Evolutionary conservation across 1,140 invertebrate species (phyloP), one percentile per base, ranked within the genome.

Genomic region (Thrips palmi): DNA sequence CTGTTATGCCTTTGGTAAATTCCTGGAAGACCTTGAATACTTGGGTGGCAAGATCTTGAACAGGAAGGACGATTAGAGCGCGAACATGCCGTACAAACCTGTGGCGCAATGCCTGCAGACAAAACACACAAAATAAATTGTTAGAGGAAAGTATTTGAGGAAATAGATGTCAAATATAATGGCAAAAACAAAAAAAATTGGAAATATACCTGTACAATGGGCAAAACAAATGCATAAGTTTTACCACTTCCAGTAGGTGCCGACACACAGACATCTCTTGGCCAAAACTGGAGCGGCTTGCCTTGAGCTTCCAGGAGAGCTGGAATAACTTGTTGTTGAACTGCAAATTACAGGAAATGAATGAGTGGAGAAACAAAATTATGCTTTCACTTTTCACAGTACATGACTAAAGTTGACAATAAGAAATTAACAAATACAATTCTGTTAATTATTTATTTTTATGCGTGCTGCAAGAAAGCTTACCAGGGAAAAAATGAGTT

Each of bases 181-280:
- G 17, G 17, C 11, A 31, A 29, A 17, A 35, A 33, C 15, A 29
- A 39, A 15, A 47, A 39, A 19, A 39, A 28, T 25, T 23, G 14
- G 10, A 14, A 37, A 27, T 44, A 47, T 57, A 58, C 65, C 58
- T 97, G 84, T 32, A 98, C 62, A 33, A 97, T 76, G 10, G 93
- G 93, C 38, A 97, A 58, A 41, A 85, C 84, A 70, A 87, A 97
- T 4, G 88, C 77, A 33, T 97, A 58, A 1, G 93, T 97, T 67
- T 98, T 98, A 7, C 93, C 93, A 68, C 88, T 94, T 8, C 93
- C 94, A 11, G 94, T 98, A 15, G 92, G 89, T 28, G 92, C 88
- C 17, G 88, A 93, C 24, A 97, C 81, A 63, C 92, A 97, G n/a
- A 94, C 65, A 57, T 98, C 93, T 45, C 73, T 66, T 1, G 80